phyloP scores from a whole-genome alignment of 2,888 invertebrate species.

The Drosophila tanythrix region DNA sequence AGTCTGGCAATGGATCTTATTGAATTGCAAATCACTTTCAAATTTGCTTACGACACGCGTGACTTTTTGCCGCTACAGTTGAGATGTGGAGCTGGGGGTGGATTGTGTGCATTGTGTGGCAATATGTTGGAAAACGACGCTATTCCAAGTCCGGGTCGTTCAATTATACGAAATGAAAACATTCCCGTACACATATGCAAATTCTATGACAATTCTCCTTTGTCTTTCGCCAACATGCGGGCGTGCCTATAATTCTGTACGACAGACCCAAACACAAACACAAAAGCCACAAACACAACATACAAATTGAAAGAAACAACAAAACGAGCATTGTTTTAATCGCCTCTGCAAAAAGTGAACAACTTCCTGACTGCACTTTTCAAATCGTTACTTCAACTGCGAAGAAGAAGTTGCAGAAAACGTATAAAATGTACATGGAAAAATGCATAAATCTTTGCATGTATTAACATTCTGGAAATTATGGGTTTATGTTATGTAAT shows the following conservation, averaged over 20 bases:
- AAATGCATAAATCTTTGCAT: neutral
- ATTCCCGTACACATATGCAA: constrained; percentile 46
- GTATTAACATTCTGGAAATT: neutral
- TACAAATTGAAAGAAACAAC: constrained; percentile 5
- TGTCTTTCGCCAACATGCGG: constrained; percentile 46
- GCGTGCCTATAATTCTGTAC: constrained; percentile 47
- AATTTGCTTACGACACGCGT: constrained; percentile 46
- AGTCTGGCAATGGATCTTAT: constrained; percentile 41
- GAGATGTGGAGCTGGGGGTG: neutral
- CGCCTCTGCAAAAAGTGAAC: constrained; percentile 51
- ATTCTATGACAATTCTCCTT: constrained; percentile 48
- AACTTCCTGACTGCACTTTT: constrained; percentile 40
- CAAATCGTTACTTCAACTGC: neutral
- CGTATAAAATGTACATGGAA: neutral
- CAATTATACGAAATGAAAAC: constrained; percentile 33
- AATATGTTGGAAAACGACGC: constrained; percentile 24
- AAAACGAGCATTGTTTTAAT: constrained; percentile 26
- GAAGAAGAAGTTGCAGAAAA: neutral
- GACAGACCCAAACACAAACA: neutral
- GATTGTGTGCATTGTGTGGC: neutral
- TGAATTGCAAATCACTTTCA: constrained; percentile 66
- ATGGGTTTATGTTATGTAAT: too few relatives aligned
- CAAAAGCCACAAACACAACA: constrained; percentile 9
- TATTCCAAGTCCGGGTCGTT: constrained; percentile 35
- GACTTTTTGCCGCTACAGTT: neutral